These are phyloP conservation scores for Electrona antarctica DNA, from an alignment of 2,113 vertebrate genomes.

Conservation along the genomic window DNA sequence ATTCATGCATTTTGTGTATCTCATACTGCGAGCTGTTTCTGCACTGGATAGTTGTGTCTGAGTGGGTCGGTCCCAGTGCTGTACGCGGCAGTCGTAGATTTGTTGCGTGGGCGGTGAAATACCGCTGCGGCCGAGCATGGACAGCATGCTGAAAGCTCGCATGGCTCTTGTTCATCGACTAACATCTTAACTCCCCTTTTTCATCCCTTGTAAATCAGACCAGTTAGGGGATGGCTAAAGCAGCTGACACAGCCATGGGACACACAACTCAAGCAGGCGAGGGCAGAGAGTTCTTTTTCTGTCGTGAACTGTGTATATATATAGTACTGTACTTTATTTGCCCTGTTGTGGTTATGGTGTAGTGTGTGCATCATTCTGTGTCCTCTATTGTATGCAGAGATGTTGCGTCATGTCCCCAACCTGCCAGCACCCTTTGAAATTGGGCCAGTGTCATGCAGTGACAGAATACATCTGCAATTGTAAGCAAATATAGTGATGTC, in stretches of 20 bases:
- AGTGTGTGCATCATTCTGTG: slow-evolving; percentile 24
- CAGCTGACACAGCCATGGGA: slow-evolving; percentile 57
- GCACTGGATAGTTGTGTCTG: slow-evolving; percentile 16
- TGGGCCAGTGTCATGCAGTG: too few species aligned
- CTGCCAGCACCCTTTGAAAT: background rate
- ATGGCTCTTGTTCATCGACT: slow-evolving; percentile 64
- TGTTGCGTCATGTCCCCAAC: slow-evolving; percentile 12
- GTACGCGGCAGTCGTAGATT: slow-evolving; percentile 35
- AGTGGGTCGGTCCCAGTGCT: slow-evolving; percentile 29
- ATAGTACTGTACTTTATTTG: slow-evolving; percentile 3
- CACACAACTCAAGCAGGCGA: slow-evolving; percentile 44
- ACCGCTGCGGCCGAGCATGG: slow-evolving; percentile 46
- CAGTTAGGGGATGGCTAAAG: slow-evolving; percentile 56
- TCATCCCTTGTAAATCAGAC: slow-evolving; percentile 68
- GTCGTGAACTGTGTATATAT: background rate
- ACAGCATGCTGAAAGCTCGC: slow-evolving; percentile 56
- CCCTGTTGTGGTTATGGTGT: background rate
- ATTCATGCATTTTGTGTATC: slow-evolving; percentile 5
- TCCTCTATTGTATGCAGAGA: slow-evolving; percentile 9
- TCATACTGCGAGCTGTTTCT: slow-evolving; percentile 22
- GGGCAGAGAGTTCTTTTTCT: background rate
- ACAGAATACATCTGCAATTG: too few species aligned
- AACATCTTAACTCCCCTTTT: slow-evolving; percentile 64
- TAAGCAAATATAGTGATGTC: background rate
- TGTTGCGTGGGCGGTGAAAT: slow-evolving; percentile 50